phyloP scores from a whole-genome alignment of 2,797 vertebrate species.

The Danio tinwini region DNA sequence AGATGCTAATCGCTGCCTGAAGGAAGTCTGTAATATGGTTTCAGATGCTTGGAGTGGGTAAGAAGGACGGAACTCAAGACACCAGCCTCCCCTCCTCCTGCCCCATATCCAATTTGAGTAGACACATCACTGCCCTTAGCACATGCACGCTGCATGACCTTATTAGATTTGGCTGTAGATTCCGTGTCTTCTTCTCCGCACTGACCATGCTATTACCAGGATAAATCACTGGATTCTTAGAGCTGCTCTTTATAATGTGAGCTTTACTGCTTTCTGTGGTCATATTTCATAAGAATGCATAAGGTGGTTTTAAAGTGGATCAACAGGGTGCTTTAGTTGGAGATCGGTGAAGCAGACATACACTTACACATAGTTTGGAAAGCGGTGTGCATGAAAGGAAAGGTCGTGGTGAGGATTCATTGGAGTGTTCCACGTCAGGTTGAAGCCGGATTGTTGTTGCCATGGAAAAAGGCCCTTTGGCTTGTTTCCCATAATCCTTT shows the following conservation, averaged over 20 bases:
- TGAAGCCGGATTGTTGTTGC: slow-evolving; percentile 5
- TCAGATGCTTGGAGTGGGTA: slow-evolving; percentile 66
- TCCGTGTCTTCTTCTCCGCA: slow-evolving; percentile 49
- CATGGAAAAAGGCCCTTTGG: slow-evolving; percentile 30
- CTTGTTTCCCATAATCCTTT: slow-evolving; percentile 25
- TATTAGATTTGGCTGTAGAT: slow-evolving; percentile 70
- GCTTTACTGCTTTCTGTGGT: slow-evolving; percentile 22
- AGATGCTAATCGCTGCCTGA: slow-evolving; percentile 74
- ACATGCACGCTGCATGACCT: slow-evolving; percentile 60
- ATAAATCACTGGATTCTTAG: slow-evolving; percentile 61
- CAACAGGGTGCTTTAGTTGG: neutral
- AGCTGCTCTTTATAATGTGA: slow-evolving; percentile 25
- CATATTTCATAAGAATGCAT: neutral
- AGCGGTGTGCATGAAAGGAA: slow-evolving; percentile 12
- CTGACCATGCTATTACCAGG: slow-evolving; percentile 43
- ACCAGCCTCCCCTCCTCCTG: slow-evolving; percentile 34
- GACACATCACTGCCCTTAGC: slow-evolving; percentile 65
- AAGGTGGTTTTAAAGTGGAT: slow-evolving; percentile 12
- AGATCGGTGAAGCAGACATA: neutral
- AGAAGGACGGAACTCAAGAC: slow-evolving; percentile 57
- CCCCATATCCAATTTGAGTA: slow-evolving; percentile 68
- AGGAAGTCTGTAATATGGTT: slow-evolving; percentile 65
- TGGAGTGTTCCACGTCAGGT: slow-evolving; percentile 39
- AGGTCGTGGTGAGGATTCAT: slow-evolving; percentile 37
- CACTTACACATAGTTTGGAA: neutral